phyloP scores from a whole-genome alignment of 2,113 vertebrate species.

The Nothoprocta pentlandii region DNA sequence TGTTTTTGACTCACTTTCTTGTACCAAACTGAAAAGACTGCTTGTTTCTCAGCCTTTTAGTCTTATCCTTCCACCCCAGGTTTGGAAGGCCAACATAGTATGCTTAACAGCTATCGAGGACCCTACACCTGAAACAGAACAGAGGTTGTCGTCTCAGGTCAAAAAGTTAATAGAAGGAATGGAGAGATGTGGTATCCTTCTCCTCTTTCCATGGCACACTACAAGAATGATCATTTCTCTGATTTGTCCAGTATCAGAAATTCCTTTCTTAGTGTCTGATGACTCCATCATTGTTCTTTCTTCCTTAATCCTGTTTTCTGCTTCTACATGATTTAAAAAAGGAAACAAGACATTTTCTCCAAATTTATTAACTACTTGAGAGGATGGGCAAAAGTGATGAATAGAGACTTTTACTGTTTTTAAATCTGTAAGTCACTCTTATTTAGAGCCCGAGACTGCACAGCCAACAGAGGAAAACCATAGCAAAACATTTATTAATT shows the following conservation, averaged over 20 bases:
- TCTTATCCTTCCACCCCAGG: not conserved
- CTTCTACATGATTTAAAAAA: not conserved
- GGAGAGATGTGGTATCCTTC: not conserved
- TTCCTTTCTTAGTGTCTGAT: not conserved
- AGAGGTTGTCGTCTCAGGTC: not conserved
- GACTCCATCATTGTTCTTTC: not conserved
- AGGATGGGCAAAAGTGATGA: not conserved
- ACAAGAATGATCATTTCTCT: not conserved
- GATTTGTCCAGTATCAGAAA: not conserved
- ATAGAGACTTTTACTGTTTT: not conserved
- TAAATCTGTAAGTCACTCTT: not conserved
- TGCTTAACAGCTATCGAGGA: not conserved
- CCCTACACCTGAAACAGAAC: not conserved
- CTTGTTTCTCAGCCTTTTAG: not conserved
- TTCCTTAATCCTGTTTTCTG: not conserved
- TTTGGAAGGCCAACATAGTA: not conserved
- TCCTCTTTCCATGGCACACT: not conserved
- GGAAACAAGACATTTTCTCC: not conserved
- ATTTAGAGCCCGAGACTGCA: not conserved
- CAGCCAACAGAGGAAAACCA: not conserved
- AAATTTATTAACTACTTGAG: not conserved
- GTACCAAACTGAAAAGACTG: not conserved
- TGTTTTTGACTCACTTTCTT: not conserved
- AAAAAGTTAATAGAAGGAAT: not conserved
- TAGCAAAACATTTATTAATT: not conserved